phyloP scores from a whole-genome alignment of 1,140 invertebrate genomes.

The Philopotamus ludificatus region DNA sequence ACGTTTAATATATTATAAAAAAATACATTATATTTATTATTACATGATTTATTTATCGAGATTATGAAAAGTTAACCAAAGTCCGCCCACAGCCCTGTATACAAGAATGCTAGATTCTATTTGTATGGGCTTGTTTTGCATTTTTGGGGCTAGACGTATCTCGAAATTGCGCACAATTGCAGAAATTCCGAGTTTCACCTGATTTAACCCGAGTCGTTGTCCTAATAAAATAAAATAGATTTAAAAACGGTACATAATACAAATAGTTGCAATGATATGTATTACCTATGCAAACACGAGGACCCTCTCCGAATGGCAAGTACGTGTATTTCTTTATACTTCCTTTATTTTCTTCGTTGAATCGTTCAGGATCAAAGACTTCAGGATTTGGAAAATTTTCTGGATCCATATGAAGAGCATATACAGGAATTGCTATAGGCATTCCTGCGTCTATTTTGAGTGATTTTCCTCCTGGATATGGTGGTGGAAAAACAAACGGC shows the following conservation, averaged over 20 bases:
- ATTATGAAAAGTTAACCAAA: conserved; percentile 33
- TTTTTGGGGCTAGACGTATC: conserved; percentile 25
- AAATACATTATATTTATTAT: background rate
- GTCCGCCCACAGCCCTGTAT: conserved; percentile 20
- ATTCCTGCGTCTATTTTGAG: conserved; percentile 13
- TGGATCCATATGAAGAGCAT: conserved; percentile 27
- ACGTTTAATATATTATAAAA: too few relatives aligned
- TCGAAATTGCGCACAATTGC: conserved; percentile 31
- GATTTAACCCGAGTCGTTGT: conserved; percentile 15
- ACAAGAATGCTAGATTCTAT: conserved; percentile 30
- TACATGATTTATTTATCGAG: background rate
- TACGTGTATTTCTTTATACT: conserved; percentile 18
- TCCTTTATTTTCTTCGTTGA: conserved; percentile 21
- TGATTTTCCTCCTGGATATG: background rate
- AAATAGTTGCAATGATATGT: background rate
- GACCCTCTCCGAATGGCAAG: conserved; percentile 36
- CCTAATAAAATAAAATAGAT: conserved; percentile 16
- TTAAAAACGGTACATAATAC: background rate
- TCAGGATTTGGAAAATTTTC: conserved; percentile 32
- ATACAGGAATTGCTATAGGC: conserved; percentile 14
- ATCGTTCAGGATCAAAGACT: conserved; percentile 31
- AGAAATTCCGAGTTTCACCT: conserved; percentile 14
- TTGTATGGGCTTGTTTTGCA: conserved; percentile 10
- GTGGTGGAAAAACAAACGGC: conserved; percentile 4
- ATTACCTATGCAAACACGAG: conserved; percentile 33